Conservation (phyloP, 1,140 invertebrate species). For the Drosophila willistoni region DNA sequence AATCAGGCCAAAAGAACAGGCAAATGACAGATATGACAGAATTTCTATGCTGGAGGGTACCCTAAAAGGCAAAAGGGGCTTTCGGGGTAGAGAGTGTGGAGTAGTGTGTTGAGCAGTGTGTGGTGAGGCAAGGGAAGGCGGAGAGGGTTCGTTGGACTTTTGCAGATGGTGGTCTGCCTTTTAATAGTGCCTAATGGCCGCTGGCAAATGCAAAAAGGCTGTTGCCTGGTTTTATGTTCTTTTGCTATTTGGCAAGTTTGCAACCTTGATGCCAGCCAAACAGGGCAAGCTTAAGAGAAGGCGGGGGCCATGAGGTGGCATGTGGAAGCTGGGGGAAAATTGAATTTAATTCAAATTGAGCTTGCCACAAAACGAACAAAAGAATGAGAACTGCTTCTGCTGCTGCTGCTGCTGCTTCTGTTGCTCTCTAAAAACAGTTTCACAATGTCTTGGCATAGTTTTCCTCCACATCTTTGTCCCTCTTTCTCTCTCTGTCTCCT, state of each 20-base stretch:
- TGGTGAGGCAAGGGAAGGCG: not conserved
- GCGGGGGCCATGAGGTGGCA: not conserved
- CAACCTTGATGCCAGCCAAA: constrained; percentile 66
- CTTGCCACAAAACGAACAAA: constrained; percentile 47
- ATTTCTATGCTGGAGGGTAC: constrained; percentile 19
- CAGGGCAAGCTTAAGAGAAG: not conserved
- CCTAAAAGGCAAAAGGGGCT: constrained; percentile 3
- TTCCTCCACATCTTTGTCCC: not conserved
- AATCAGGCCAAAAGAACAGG: constrained; percentile 14
- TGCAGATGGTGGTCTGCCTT: constrained; percentile 22
- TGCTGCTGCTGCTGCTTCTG: not conserved
- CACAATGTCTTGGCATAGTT: constrained; percentile 63
- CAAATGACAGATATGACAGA: constrained; percentile 37
- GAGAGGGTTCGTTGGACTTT: not conserved
- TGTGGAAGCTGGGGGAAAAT: constrained; percentile 41
- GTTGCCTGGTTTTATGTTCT: constrained; percentile 39
- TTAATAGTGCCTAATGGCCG: constrained; percentile 69
- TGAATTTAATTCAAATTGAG: constrained; percentile 80
- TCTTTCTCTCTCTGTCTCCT: not conserved
- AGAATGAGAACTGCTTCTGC: constrained; percentile 36
- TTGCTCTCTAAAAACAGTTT: constrained; percentile 34
- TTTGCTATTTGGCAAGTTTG: constrained; percentile 40
- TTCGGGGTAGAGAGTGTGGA: constrained; percentile 31
- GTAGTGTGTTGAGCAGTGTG: not conserved
- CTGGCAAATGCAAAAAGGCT: constrained; percentile 60